phyloP scores from a whole-genome alignment of 2,797 vertebrate species.

The Neostethus bicornis region DNA sequence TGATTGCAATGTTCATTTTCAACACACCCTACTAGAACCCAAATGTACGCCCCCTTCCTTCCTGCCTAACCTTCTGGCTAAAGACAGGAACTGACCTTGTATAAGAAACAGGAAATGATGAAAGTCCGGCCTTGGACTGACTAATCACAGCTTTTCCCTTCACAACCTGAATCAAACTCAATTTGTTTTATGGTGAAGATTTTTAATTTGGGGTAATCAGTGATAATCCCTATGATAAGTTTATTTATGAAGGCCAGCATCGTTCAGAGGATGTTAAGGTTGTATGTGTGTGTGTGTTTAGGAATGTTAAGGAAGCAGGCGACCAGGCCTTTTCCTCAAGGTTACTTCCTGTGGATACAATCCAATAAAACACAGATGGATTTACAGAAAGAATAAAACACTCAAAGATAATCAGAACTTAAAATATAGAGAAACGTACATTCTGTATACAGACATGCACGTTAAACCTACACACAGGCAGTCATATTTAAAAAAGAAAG shows the following conservation, averaged over 20 bases:
- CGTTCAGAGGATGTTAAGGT: neutral
- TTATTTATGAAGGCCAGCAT: neutral
- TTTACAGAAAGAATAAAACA: conserved; percentile 3
- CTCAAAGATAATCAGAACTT: neutral
- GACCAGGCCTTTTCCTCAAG: conserved; percentile 49
- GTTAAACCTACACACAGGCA: neutral
- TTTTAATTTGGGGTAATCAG: neutral
- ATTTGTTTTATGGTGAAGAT: conserved; percentile 2
- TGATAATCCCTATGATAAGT: neutral
- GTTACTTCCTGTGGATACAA: conserved; percentile 39
- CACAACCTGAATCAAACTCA: conserved; percentile 5
- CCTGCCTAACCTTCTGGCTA: conserved; percentile 61
- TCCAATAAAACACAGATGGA: conserved; percentile 32
- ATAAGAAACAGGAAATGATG: conserved; percentile 84
- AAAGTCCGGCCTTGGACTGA: conserved; percentile 59
- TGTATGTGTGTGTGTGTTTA: conserved; percentile 27
- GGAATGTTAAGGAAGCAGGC: conserved; percentile 35
- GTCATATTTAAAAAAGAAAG: neutral
- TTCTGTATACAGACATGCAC: neutral
- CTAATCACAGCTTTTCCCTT: conserved; percentile 53
- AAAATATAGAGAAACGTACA: neutral
- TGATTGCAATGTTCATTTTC: conserved; percentile 22
- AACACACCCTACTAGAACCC: conserved; percentile 8
- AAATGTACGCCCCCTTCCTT: conserved; percentile 72
- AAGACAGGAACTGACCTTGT: conserved; percentile 82